A percentile compares a stretch with the other conserved stretches of the same genome.
These are phyloP conservation scores for Drosophila macrospina DNA, from an alignment of 2,888 invertebrate species.

Conservation along the genomic window DNA sequence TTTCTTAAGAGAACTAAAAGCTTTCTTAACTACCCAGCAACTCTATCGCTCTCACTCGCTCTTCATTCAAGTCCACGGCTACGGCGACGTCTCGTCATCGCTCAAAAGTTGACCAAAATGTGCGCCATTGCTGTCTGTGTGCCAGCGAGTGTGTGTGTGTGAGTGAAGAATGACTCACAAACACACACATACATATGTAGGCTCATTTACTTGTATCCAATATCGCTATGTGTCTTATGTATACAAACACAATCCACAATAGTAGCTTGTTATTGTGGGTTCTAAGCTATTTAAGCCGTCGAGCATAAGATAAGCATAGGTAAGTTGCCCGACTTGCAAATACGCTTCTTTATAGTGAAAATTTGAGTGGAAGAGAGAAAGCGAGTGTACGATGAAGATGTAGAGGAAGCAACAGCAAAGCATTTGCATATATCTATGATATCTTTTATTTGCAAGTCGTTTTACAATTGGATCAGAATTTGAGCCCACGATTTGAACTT, in stretches of 20 bases:
- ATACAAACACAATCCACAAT: conserved; percentile 26
- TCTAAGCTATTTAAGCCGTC: conserved; percentile 24
- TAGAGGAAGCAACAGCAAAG: too few relatives aligned
- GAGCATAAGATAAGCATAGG: not conserved
- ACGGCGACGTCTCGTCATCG: conserved; percentile 1
- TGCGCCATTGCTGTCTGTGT: conserved; percentile 25
- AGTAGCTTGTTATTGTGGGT: conserved; percentile 3
- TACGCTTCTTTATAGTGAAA: not conserved
- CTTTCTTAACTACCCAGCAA: not conserved
- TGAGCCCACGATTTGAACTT: not conserved
- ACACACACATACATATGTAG: not conserved
- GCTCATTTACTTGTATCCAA: not conserved
- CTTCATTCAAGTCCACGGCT: not conserved
- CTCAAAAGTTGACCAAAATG: conserved; percentile 46
- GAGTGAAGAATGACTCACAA: conserved; percentile 35
- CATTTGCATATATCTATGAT: too few relatives aligned
- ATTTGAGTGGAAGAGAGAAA: too few relatives aligned
- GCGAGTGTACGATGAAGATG: too few relatives aligned
- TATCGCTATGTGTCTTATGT: conserved; percentile 17
- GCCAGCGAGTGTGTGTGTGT: conserved; percentile 9
- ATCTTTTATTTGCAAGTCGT: too few relatives aligned
- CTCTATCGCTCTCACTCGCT: not conserved
- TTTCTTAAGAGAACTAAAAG: not conserved
- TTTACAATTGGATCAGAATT: too few relatives aligned
- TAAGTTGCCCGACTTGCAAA: not conserved